Evolutionary conservation across 2,113 vertebrate species (phyloP).

Genomic region (Caretta caretta): DNA sequence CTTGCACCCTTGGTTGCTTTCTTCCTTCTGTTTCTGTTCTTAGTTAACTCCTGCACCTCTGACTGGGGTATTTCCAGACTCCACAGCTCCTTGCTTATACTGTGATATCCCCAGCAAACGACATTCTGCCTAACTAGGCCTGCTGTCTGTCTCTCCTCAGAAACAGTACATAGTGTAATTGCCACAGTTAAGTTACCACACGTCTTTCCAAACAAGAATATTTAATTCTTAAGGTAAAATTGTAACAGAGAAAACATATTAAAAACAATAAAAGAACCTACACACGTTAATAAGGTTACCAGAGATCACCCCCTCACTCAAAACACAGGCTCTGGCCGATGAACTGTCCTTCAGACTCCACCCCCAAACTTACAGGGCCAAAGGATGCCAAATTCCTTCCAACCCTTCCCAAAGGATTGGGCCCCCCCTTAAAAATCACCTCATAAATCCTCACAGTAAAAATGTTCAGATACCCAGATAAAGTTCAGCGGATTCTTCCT

Average conservation of each 20-base stretch:
- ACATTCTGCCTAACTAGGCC: not conserved
- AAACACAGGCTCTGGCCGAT: not conserved
- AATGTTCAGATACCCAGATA: not conserved
- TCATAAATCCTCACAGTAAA: not conserved
- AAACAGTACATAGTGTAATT: not conserved
- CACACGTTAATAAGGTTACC: not conserved
- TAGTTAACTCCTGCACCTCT: not conserved
- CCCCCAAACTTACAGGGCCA: not conserved
- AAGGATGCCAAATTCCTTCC: not conserved
- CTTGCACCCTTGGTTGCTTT: not conserved
- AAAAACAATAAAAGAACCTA: not conserved
- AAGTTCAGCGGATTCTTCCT: not conserved
- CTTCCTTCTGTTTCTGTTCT: not conserved
- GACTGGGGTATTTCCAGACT: not conserved
- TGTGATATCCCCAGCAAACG: not conserved
- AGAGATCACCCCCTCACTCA: not conserved
- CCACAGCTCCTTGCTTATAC: not conserved
- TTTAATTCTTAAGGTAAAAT: not conserved
- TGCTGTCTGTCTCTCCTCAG: not conserved
- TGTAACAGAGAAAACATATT: not conserved
- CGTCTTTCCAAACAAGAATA: not conserved
- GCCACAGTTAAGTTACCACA: not conserved
- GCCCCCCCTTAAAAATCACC: not conserved
- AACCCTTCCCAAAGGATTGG: not conserved
- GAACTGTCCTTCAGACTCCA: not conserved